Evolutionary conservation across 35 echinoderm and acorn worm species (phyloP), one percentile per base, ranked within the genome.

Genomic region (Apostichopus parvimensis): DNA sequence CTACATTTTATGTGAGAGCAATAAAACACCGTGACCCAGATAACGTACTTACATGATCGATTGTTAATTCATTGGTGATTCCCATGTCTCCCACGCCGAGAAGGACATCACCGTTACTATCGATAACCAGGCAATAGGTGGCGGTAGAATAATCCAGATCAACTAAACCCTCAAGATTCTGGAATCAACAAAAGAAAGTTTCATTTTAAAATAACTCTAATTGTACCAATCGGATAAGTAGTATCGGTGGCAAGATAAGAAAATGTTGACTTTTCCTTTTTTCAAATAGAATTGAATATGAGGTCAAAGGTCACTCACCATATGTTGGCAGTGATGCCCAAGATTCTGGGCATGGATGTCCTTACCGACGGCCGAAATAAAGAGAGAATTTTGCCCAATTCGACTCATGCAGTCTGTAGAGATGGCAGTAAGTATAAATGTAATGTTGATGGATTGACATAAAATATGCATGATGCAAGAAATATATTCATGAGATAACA

Each of bases 61-160:
- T 92, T 78, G 96, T 94, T 57, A 98, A 91, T 76, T 89, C 6
- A 12, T 60, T 25, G 87, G 55, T 79, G 53, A 98, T 95, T 14
- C 92, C 90, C 89, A 95, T 94, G 88, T 98, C 96, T 5, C 96
- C 94, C 52, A 98, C 83, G 22, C 94, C 96, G 57, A 98, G 57
- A 9, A 94, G 75, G 73, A 95, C 24, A 24, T 94, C 80, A 18
- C 96, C 94, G 71, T 57, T 34, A 5, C 72, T 77, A 57, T 98
- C 81, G 14, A 98, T 25, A 20, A 92, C 87, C 56, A 77, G 64
- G 65, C 89, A 94, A 90, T 98, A 98, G 5, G 94, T 94, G 12
- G 90, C 94, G 57, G 96, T 95, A 65, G 79, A 65, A 6, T 93
- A 14, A 59, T 84, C 81, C 8, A 84, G 24, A 11, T 84, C 54